Percentiles rank a stretch among this genome's conserved stretches.
phyloP scores from a whole-genome alignment of 2,888 invertebrate genomes.

The Romanomermis culicivorax region DNA sequence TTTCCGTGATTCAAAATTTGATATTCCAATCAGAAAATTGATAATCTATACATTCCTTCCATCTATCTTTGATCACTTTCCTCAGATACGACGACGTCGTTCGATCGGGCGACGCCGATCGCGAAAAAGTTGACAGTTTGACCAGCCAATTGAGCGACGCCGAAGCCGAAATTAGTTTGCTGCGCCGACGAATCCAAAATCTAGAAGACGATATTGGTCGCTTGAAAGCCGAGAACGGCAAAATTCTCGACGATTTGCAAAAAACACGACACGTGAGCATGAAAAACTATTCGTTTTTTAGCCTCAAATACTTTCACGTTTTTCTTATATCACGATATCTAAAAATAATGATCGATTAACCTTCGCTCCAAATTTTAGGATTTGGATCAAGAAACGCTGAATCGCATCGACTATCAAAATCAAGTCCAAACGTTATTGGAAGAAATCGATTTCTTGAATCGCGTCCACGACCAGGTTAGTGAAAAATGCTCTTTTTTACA shows the following conservation, averaged over 20 bases:
- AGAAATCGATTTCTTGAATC: constrained; percentile 27
- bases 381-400: constrained; percentile 31
- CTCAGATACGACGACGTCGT: constrained; percentile 27
- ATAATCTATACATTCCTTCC: too few species aligned
- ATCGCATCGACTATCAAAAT: constrained; percentile 29
- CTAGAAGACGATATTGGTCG: constrained; percentile 29
- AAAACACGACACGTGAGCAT: constrained; percentile 24
- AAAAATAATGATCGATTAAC: not conserved
- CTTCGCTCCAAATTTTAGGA: too few species aligned
- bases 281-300: not conserved
- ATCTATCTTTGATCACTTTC: too few species aligned
- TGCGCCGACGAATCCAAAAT: constrained; percentile 28
- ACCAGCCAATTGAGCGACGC: constrained; percentile 32
- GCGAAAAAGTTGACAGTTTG: constrained; percentile 32
- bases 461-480: constrained; percentile 11
- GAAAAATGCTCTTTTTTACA: not conserved
- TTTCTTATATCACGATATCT: not conserved
- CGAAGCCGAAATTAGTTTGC: constrained; percentile 33
- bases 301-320: not conserved
- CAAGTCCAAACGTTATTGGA: constrained; percentile 29
- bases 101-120: constrained; percentile 21
- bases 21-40: too few species aligned
- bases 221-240: constrained; percentile 31
- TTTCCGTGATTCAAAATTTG: too few species aligned
- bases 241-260: constrained; percentile 28